Conservation (phyloP, 2,113 vertebrate species). For the Shinisaurus crocodilurus region DNA sequence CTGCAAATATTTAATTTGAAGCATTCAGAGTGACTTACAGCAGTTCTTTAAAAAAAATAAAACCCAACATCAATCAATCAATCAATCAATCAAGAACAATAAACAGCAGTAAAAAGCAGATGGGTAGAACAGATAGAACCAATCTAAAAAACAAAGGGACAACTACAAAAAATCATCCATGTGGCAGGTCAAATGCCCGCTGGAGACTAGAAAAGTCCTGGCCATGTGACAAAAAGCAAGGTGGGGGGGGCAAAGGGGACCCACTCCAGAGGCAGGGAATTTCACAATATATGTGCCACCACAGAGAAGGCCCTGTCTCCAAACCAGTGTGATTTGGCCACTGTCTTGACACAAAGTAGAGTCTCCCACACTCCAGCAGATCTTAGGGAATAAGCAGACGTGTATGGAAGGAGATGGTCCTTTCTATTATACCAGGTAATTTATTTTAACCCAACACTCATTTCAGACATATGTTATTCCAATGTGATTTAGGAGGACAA, state of each 20-base stretch:
- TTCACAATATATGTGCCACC: not conserved
- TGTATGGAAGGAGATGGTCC: not conserved
- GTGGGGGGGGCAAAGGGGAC: not conserved
- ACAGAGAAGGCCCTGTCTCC: not conserved
- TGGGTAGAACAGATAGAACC: not conserved
- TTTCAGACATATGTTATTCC: not conserved
- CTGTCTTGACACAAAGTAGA: no score
- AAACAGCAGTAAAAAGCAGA: not conserved
- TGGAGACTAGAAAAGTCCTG: not conserved
- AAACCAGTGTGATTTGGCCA: not conserved
- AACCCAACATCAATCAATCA: not conserved
- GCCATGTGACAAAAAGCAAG: not conserved
- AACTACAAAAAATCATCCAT: not conserved
- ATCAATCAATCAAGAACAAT: not conserved
- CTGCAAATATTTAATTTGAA: not conserved
- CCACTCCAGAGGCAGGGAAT: not conserved
- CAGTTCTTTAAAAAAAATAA: not conserved
- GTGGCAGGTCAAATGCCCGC: not conserved
- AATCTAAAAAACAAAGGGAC: not conserved
- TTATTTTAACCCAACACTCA: not conserved
- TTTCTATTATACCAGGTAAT: not conserved
- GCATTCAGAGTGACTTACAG: not conserved
- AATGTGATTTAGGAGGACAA: no score
- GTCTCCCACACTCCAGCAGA: no score
- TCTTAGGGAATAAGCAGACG: not conserved